A percentile compares a stretch with the other conserved stretches of the same genome.
Evolutionary conservation across 2,888 invertebrate species (phyloP).

Genomic region (Cosmia trapezina): DNA sequence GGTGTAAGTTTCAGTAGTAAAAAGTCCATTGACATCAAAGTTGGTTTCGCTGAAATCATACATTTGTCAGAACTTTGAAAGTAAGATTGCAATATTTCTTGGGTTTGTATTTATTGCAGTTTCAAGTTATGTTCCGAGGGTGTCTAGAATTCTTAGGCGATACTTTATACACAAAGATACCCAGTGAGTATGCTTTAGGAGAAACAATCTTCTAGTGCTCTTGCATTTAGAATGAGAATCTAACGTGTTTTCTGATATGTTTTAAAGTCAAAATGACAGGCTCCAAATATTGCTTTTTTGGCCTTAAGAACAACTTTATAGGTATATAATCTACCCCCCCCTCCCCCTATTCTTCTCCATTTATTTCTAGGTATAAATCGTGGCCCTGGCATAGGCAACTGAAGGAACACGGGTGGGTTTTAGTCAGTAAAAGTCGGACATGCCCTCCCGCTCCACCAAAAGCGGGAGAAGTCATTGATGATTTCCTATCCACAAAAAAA

Average conservation of each 20-base stretch:
- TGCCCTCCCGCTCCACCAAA: too few species aligned
- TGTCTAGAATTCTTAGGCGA: conserved; percentile 24
- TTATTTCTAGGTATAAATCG: too few species aligned
- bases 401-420: too few species aligned
- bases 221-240: conserved; percentile 21
- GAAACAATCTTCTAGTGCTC: conserved; percentile 23
- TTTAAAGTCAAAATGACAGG: not conserved
- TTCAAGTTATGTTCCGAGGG: conserved; percentile 25
- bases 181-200: conserved; percentile 12
- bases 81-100: conserved; percentile 47
- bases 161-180: conserved; percentile 25
- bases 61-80: conserved; percentile 49
- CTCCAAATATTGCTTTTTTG: not conserved
- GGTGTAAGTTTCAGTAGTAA: conserved; percentile 33
- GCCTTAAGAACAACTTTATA: not conserved
- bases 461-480: too few species aligned
- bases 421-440: too few species aligned
- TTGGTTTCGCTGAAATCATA: conserved; percentile 33
- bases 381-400: too few species aligned
- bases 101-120: conserved; percentile 49
- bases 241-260: not conserved
- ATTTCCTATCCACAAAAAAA: too few species aligned
- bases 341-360: too few species aligned
- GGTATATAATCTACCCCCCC: not conserved
- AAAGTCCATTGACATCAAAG: conserved; percentile 39